Evolutionary conservation across 35 echinoderm and acorn worm species (phyloP), one percentile per base, ranked within the genome.

Genomic region (Apostichopus californicus): DNA sequence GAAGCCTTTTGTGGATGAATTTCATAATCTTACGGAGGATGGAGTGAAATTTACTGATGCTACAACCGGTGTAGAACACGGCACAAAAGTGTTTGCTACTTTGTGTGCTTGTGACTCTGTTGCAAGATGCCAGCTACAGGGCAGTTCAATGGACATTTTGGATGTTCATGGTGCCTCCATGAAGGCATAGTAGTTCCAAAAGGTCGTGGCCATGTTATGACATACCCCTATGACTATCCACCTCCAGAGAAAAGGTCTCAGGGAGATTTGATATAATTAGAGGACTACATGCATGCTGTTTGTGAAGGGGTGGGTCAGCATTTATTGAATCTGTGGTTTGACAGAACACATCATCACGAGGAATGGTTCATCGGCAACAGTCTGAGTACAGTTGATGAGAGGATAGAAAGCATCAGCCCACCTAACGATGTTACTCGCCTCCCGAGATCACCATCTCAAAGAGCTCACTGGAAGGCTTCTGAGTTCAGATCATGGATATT

Each of bases 91-190:
- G 75, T 78, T 78, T 80, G 57, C 78, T 23, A 53, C 25, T 12
- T 58, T 55, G 56, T 81, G 75, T 60, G 80, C 77, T 24, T 92
- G 70, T 24, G 90, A 92, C 77, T 80, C 77, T 81, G 56, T 92
- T 34, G 90, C 90, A 21, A 77, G 77, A 80, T 78, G 70, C 56
- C 73, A 78, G 52, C 17, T 92, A 20, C 90, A 78, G 8, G 75
- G 75, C 46, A 55, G 77, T 81, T 80, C 78, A 92, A 81, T 92
- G 90, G 90, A 55, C 52, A 80, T 55, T 92, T 54, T 66, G 90
- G 90, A 55, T 92, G 90, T 92, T 77, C 34, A 23, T 92, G 90
- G 90, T 92, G 90, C 58, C 1, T 92, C 12, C 75, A 80, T 58
- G 11, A 54, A 80, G 77, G 90, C 18, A 1, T 81, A 80, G 56